A percentile compares a stretch with the other conserved stretches of the same genome.
Conservation (phyloP, 2,888 invertebrate species). For the Peribatodes rhomboidaria region DNA sequence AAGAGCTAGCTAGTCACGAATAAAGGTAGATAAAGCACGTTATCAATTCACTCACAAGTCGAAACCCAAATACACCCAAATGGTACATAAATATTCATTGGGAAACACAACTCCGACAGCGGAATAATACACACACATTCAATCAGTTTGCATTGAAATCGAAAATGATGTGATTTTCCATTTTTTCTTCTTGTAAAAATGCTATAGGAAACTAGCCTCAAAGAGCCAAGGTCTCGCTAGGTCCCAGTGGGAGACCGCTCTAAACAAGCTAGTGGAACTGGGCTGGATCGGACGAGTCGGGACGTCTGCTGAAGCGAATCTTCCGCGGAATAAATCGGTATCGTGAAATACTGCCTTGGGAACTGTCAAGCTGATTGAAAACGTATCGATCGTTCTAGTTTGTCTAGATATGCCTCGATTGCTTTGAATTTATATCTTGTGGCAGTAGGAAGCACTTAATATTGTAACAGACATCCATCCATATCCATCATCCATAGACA, state of each 20-base stretch:
- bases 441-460: too few relatives aligned
- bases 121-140: too few relatives aligned
- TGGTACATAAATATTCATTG: too few relatives aligned
- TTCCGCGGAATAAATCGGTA: not conserved
- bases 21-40: too few relatives aligned
- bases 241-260: slow-evolving; percentile 9
- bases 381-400: not conserved
- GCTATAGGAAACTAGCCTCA: not conserved
- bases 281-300: not conserved
- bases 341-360: slow-evolving; percentile 7
- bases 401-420: not conserved
- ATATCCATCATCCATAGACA: too few relatives aligned
- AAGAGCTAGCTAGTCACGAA: too few relatives aligned
- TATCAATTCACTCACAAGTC: too few relatives aligned
- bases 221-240: not conserved
- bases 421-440: too few relatives aligned
- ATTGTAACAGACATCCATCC: too few relatives aligned
- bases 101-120: too few relatives aligned
- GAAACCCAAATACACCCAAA: too few relatives aligned
- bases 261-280: slow-evolving; percentile 4
- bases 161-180: not conserved
- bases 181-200: not conserved
- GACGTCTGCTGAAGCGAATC: slow-evolving; percentile 4
- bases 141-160: too few relatives aligned
- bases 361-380: slow-evolving; percentile 6